Base-by-base conservation (phyloP, 1,140 invertebrate species). In the Zophobas atratus region DNA sequence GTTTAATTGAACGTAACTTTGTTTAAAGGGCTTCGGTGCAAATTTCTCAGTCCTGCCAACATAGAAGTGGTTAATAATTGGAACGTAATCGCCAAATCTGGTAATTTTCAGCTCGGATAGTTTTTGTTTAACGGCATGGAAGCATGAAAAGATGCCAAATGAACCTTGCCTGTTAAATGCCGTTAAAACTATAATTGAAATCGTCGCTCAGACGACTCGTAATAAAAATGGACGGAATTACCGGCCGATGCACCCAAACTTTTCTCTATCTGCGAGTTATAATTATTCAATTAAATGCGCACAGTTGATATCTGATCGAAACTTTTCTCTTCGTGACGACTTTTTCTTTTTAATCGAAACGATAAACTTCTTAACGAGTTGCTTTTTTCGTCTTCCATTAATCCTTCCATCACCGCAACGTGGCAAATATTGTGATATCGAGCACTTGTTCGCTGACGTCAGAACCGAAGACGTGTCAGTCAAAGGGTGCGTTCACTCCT, bases 401-500 rank as follows among this genome's bases (percentile, higher is more conserved):
- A 67, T 67, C 39, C 60, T 67, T 63, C 36, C 35, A 63, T 63
- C 36, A 41, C 35, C 57, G 41, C 34, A 63, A 63, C n/a, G 49
- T 51, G 36, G 57, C 57, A 39, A 39, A 67, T 43, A 43, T 46
- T 67, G 60, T 67, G 60, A 67, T 67, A 46, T 67, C 60, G 39
- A 32, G 2, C 38, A 20, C 20, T 20, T 56, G 20, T 33, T 35
- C 32, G 57, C 57, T 48, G 60, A 67, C 60, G 60, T 67, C 60
- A 67, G 60, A 41, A 67, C 43, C 39, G 36, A 39, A 63, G 39
- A 67, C 60, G 60, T 67, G 60, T 67, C 60, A 43, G 60, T 67
- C 60, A 67, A 49, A 48, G 46, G 71, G 43, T 73, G 76, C 72
- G 75, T 77, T 73, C 55, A 74, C 77, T 71, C 77, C 71, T 78